Evolutionary conservation across 2,113 vertebrate genomes (phyloP), one percentile per base, ranked within the genome.

Genomic region (Pomatorhinus ruficollis): DNA sequence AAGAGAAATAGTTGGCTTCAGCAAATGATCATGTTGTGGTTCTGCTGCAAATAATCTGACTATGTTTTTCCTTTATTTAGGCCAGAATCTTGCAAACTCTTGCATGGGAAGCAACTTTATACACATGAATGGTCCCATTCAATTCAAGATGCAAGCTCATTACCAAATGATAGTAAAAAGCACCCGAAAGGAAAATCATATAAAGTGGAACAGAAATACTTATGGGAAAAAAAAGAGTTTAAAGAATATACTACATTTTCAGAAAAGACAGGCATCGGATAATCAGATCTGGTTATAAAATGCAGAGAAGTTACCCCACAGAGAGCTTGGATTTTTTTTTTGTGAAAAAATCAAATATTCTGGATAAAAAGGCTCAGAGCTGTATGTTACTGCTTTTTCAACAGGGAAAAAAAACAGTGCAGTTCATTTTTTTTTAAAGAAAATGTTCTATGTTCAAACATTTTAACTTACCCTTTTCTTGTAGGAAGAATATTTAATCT

Each of bases 151-250:
- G 64, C 39, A 61, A 59, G 19, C 39, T 50, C 5, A 1, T 42
- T 77, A 54, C 5, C 10, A 42, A 88, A 60, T 42, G 25, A 33
- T 33, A 85, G 40, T 57, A 79, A 89, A 95, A 89, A 66, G 21
- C 59, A 77, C 31, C 54, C 28, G 53, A 77, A 94, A 84, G 30
- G 28, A 93, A 89, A 69, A 79, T 61, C 71, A 70, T 83, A 61
- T 50, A n/a, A 92, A 91, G n/a, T 74, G 37, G 37, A 87, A 85
- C 44, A 91, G 61, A 91, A 93, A 84, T 72, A 61, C 49, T 87
- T 72, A 31, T 1, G 20, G n/a, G 37, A 49, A 28, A 89, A 93
- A 93, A 93, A 85, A 60, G 35, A 15, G 3, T 94, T 84, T 89
- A 39, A 91, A 94, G 53, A 84, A 71, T 57, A 74, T 83, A 40